phyloP scores from a whole-genome alignment of 2,888 invertebrate genomes.

The Alloscopus bannaensis region DNA sequence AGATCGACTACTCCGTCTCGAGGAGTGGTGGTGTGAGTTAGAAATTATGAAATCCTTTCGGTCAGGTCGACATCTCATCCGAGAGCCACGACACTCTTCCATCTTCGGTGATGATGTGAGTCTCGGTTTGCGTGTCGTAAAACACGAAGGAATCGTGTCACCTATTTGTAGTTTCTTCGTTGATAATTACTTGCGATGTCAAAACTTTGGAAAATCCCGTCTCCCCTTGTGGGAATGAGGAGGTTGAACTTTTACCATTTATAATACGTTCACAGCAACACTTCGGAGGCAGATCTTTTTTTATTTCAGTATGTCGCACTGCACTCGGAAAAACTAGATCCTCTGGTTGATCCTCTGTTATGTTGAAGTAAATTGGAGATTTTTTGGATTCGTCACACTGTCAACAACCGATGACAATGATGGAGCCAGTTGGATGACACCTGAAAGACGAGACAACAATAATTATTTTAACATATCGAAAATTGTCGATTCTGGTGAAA shows the following conservation, averaged over 20 bases:
- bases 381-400: too few relatives aligned
- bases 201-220: conserved; percentile 17
- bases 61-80: conserved; percentile 37
- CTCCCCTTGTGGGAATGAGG: not conserved
- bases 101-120: conserved; percentile 20
- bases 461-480: too few relatives aligned
- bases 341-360: too few relatives aligned
- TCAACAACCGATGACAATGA: too few relatives aligned
- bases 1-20: conserved; percentile 41
- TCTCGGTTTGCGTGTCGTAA: not conserved
- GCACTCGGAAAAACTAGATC: too few relatives aligned
- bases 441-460: too few relatives aligned
- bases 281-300: too few relatives aligned
- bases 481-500: too few relatives aligned
- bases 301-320: too few relatives aligned
- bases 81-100: conserved; percentile 41
- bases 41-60: conserved; percentile 55
- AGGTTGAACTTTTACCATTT: conserved; percentile 22
- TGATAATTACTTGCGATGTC: conserved; percentile 33
- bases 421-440: too few relatives aligned
- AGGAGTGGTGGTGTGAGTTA: conserved; percentile 15
- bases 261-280: too few relatives aligned
- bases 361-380: too few relatives aligned
- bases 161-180: conserved; percentile 20
- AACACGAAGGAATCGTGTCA: conserved; percentile 1